Conservation (phyloP, 2,797 vertebrate genomes). For the Catostomus latipinnis region DNA sequence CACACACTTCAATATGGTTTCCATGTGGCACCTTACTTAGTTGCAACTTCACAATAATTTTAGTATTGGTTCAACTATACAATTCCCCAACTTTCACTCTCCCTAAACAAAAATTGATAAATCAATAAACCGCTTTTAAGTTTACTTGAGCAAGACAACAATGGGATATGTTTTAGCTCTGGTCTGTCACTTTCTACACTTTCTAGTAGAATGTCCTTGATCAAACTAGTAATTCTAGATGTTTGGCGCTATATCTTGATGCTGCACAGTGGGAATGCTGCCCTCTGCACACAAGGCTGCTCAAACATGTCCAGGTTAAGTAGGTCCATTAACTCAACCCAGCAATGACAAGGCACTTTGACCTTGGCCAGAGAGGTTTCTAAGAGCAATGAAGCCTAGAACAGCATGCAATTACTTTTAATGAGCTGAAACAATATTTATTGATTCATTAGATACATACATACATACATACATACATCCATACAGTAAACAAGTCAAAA, state of each 20-base stretch:
- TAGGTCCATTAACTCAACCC: conserved; percentile 41
- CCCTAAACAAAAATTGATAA: too few species aligned
- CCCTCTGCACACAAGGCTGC: conserved; percentile 30
- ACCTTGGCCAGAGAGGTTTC: conserved; percentile 28
- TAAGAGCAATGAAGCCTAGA: conserved; percentile 6
- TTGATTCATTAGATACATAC: not conserved
- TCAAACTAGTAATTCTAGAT: not conserved
- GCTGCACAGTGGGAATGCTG: not conserved
- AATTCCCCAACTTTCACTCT: too few species aligned
- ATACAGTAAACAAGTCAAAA: conserved; percentile 1
- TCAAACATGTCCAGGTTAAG: conserved; percentile 38
- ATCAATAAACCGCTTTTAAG: too few species aligned
- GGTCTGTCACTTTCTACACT: too few species aligned
- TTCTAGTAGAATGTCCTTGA: not conserved
- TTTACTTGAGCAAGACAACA: too few species aligned
- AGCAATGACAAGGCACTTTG: conserved; percentile 16
- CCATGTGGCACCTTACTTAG: too few species aligned
- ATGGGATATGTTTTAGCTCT: too few species aligned
- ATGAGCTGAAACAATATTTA: not conserved
- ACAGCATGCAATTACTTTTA: not conserved
- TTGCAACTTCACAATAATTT: too few species aligned
- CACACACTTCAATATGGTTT: too few species aligned
- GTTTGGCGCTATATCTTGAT: conserved; percentile 2
- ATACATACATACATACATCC: conserved; percentile 8
- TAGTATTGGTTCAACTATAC: too few species aligned